A percentile compares a stretch with the other conserved stretches of the same genome.
phyloP scores from a whole-genome alignment of 2,888 invertebrate genomes.

The Thymelicus acteon region DNA sequence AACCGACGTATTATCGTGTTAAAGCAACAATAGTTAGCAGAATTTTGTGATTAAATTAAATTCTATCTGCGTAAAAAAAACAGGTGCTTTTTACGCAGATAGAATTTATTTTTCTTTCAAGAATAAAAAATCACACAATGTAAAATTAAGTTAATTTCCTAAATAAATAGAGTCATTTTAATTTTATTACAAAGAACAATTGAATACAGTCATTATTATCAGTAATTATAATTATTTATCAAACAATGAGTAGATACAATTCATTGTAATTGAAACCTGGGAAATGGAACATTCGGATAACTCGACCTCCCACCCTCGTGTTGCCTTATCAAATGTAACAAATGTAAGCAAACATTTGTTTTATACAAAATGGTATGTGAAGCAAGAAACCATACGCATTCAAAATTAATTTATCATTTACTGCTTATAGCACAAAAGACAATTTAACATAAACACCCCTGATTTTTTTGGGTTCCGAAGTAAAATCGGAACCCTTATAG shows the following conservation, averaged over 20 bases:
- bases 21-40: slow-evolving; percentile 23
- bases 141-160: slow-evolving; percentile 1
- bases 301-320: slow-evolving; percentile 23
- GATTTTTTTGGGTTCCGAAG: no score
- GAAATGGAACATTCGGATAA: slow-evolving; percentile 66
- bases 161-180: not conserved
- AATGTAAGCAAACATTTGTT: not conserved
- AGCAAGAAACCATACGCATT: no score
- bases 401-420: no score
- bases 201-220: not conserved
- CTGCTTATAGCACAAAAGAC: no score
- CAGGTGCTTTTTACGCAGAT: no score
- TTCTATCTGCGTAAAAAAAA: not conserved
- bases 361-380: no score
- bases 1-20: slow-evolving; percentile 39
- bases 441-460: no score
- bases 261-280: slow-evolving; percentile 42
- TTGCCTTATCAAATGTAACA: not conserved
- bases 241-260: slow-evolving; percentile 49
- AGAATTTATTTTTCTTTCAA: not conserved
- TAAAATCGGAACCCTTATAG: no score
- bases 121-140: not conserved
- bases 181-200: slow-evolving; percentile 1
- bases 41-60: not conserved
- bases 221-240: slow-evolving; percentile 27